Evolutionary conservation across 2,113 vertebrate genomes (phyloP).

Genomic region (Chloropsis cyanopogon): DNA sequence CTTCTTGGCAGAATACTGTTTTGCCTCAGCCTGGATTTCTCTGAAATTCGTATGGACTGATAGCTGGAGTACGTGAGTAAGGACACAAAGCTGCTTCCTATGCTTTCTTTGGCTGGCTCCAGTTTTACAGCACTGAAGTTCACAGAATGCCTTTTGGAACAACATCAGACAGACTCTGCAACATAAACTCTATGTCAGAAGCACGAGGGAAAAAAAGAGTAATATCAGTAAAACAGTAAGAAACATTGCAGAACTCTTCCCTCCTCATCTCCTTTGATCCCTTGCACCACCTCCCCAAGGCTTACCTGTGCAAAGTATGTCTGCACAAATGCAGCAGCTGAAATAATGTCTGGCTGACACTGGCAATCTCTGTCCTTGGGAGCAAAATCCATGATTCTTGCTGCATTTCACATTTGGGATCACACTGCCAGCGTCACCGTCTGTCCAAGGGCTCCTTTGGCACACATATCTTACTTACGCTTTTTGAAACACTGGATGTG

Average conservation of each 20-base stretch:
- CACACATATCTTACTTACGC: neutral
- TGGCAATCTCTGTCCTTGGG: neutral
- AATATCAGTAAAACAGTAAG: neutral
- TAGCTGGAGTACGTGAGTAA: neutral
- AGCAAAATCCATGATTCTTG: neutral
- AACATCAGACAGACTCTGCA: neutral
- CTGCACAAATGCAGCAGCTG: neutral
- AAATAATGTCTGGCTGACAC: neutral
- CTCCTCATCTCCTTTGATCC: rapidly evolving
- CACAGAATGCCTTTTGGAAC: neutral
- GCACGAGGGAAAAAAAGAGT: neutral
- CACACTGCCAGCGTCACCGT: neutral
- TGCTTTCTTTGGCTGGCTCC: neutral
- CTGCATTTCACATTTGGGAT: neutral
- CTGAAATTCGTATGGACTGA: neutral
- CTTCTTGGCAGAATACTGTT: neutral
- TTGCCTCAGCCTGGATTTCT: neutral
- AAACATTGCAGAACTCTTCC: neutral
- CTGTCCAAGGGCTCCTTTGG: neutral
- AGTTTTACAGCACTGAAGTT: neutral
- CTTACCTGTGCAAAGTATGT: neutral
- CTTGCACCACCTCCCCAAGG: neutral
- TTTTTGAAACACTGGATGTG: neutral
- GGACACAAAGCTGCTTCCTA: neutral
- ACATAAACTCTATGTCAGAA: neutral